Percentiles rank a stretch among this genome's conserved stretches.
Evolutionary conservation across 2,888 invertebrate genomes (phyloP).

Genomic region (Lutraria lutraria): DNA sequence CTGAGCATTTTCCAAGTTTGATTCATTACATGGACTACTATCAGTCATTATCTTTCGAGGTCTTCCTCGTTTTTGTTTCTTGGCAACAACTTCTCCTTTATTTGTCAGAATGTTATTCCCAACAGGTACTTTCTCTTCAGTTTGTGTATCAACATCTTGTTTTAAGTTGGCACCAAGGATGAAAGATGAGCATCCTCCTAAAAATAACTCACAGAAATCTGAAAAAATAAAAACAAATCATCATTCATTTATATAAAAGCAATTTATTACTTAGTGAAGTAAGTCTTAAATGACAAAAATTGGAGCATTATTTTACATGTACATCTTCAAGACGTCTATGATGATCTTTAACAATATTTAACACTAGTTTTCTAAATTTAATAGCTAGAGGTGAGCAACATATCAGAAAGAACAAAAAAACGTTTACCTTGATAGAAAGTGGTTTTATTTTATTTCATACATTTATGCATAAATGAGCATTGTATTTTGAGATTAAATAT

Average conservation of each 20-base stretch:
- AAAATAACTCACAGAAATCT: conserved; percentile 60
- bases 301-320: too few species aligned
- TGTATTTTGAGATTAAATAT: too few species aligned
- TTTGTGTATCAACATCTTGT: conserved; percentile 41
- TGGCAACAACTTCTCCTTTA: background rate
- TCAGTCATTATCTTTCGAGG: conserved; percentile 59
- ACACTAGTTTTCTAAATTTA: too few species aligned
- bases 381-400: too few species aligned
- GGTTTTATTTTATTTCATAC: too few species aligned
- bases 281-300: too few species aligned
- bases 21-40: background rate
- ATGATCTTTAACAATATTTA: too few species aligned
- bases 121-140: conserved; percentile 8
- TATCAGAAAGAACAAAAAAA: too few species aligned
- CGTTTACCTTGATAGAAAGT: too few species aligned
- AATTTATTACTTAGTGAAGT: too few species aligned
- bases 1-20: conserved; percentile 8
- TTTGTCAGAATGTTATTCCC: background rate
- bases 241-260: background rate
- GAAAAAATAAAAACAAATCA: conserved; percentile 38
- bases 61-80: conserved; percentile 52
- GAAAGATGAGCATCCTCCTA: conserved; percentile 39
- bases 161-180: background rate
- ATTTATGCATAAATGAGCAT: too few species aligned
- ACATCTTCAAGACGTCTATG: too few species aligned